A percentile compares a stretch with the other conserved stretches of the same genome.
Evolutionary conservation across 2,797 vertebrate genomes (phyloP).

Genomic region (Brachymystax lenok): DNA sequence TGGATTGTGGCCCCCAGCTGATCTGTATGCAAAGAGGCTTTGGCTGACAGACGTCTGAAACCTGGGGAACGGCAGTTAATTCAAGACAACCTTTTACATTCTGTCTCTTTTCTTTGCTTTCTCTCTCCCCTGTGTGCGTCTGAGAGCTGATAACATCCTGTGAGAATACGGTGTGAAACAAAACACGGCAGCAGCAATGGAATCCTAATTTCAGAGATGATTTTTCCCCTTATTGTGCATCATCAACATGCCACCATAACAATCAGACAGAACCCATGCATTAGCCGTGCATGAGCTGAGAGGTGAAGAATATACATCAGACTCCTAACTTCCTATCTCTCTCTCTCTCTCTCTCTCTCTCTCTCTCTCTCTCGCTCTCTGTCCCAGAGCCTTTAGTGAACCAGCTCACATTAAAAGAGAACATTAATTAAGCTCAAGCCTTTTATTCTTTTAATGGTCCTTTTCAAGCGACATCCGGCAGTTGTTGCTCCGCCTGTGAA

Average conservation of each 20-base stretch:
- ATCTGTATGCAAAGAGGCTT: slow-evolving; percentile 73
- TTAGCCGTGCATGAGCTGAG: slow-evolving; percentile 63
- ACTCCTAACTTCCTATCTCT: neutral
- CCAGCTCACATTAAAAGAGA: slow-evolving; percentile 57
- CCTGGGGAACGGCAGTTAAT: slow-evolving; percentile 50
- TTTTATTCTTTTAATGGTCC: slow-evolving; percentile 55
- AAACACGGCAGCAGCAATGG: slow-evolving; percentile 42
- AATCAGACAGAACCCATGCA: slow-evolving; percentile 52
- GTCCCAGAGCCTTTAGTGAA: slow-evolving; percentile 20
- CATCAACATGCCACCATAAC: slow-evolving; percentile 52
- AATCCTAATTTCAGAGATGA: slow-evolving; percentile 60
- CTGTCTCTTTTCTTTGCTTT: slow-evolving; percentile 39
- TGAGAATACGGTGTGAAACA: slow-evolving; percentile 49
- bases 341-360: too few relatives aligned
- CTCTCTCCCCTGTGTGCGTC: slow-evolving; percentile 34
- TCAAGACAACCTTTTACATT: slow-evolving; percentile 57
- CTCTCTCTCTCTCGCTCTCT: too few relatives aligned
- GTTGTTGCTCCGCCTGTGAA: slow-evolving; percentile 44
- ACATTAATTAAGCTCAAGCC: slow-evolving; percentile 60
- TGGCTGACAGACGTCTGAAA: slow-evolving; percentile 56
- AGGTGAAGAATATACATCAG: slow-evolving; percentile 28
- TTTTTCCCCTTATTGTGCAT: slow-evolving; percentile 55
- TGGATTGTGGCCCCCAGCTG: slow-evolving; percentile 39
- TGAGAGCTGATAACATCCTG: slow-evolving; percentile 55
- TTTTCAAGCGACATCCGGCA: slow-evolving; percentile 49